These are phyloP conservation scores for Thomomys bottae DNA, from an alignment of 2,113 vertebrate genomes.

Conservation along the genomic window DNA sequence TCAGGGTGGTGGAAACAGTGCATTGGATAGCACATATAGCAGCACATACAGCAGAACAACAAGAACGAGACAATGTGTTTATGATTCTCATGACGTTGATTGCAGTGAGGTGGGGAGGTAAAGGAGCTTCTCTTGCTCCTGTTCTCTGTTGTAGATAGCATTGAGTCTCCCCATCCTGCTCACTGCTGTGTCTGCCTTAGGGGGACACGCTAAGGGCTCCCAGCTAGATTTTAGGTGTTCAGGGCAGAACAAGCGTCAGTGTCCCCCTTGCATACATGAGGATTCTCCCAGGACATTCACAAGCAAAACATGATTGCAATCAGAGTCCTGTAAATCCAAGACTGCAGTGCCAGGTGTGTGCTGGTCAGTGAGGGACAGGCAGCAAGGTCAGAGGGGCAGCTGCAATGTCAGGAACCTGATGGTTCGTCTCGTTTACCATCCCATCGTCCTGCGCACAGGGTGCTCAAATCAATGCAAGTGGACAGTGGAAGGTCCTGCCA, in stretches of 20 bases:
- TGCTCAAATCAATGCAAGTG: background rate
- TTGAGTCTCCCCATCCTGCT: too few species aligned
- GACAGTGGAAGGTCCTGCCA: background rate
- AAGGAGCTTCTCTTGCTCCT: background rate
- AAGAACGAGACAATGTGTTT: background rate
- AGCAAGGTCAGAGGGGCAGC: too few species aligned
- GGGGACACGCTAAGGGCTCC: too few species aligned
- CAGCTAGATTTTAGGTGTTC: too few species aligned
- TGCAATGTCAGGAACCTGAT: rapidly evolving
- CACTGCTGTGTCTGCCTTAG: background rate
- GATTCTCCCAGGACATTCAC: background rate
- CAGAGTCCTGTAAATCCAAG: rapidly evolving
- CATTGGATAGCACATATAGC: too few species aligned
- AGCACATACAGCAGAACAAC: background rate
- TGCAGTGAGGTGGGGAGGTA: background rate
- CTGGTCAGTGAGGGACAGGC: rapidly evolving
- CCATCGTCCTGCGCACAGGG: slow-evolving; percentile 67
- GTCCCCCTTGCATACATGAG: too few species aligned
- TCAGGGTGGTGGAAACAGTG: background rate
- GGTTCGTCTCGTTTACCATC: background rate
- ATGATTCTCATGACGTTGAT: background rate
- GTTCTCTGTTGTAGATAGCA: background rate
- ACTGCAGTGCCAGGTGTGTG: rapidly evolving
- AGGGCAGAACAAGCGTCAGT: too few species aligned
- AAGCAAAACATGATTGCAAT: background rate